Base-by-base conservation (phyloP, 1,140 invertebrate species). In the Antheraea mylitta region DNA sequence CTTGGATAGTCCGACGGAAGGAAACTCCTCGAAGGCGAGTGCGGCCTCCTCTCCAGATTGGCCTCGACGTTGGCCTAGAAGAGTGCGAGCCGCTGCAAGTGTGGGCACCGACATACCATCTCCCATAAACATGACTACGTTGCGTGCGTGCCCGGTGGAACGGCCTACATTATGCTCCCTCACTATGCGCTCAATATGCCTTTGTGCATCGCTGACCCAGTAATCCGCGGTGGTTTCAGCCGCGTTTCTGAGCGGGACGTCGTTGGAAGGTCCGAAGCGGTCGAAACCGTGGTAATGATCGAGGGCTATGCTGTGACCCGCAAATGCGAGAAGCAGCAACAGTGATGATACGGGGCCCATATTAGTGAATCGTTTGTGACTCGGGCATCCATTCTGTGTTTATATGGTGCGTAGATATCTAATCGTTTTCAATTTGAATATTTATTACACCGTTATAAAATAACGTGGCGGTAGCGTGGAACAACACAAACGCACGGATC, bases 21-120 rank as follows among this genome's bases (percentile, higher is more conserved):
- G 96, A 75, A 97, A 97, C 58, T 94, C 89, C 74, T 97, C 96
- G 79, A 96, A 97, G 58, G 93, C 92, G 19, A 97, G 93, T 62
- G 93, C 84, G 7, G 90, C 86, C 79, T 96, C 96, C 88, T 97
- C 95, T 4, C 94, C 95, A 7, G 83, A 75, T 16, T 77, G 72
- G 0, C 93, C 93, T 9, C 85, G 45, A 0, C 88, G 82, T 77
- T 96, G 95, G 0, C 95, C 96, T 76, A 94, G 93, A 18, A 94
- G 93, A 30, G 96, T 95, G 66, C 96, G 90, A 9, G 94, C 94
- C 0, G 96, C 95, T 0, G 95, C 95, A 9, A 96, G 76, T 0
- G 96, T 96, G 2, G 95, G 86, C 8, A 96, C 83, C 0, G 95
- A 95, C 94, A 97, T 95, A 0, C 96, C 96, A 79, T 97, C 96